Conservation (phyloP, 2,797 vertebrate species). For the Eulemur rubriventer region DNA sequence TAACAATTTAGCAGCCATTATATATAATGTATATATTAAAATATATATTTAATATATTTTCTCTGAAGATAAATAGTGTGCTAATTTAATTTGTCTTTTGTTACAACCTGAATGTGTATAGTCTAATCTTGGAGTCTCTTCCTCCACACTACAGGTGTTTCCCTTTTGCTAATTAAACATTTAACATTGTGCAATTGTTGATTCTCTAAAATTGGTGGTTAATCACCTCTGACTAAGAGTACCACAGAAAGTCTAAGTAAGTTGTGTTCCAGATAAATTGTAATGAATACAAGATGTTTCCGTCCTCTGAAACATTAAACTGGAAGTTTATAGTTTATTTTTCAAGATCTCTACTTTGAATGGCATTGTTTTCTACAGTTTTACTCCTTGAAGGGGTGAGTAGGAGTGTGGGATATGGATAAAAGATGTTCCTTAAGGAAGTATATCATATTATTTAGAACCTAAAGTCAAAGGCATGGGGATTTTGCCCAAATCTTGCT, state of each 20-base stretch:
- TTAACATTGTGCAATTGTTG: conserved; percentile 74
- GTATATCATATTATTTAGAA: neutral
- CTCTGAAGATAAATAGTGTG: conserved; percentile 79
- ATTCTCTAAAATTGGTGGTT: conserved; percentile 69
- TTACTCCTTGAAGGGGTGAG: conserved; percentile 36
- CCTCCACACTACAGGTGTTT: conserved; percentile 87
- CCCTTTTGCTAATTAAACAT: conserved; percentile 86
- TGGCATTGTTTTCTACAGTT: neutral
- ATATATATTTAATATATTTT: conserved; percentile 60
- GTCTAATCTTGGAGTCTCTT: conserved; percentile 84
- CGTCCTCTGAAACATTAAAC: neutral
- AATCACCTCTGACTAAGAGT: conserved; percentile 72
- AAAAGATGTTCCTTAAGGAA: neutral
- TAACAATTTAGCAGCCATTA: conserved; percentile 73
- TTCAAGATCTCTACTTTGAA: conserved; percentile 34
- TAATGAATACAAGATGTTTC: conserved; percentile 56
- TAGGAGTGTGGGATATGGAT: neutral
- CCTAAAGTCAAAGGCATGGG: neutral
- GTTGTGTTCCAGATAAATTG: conserved; percentile 63
- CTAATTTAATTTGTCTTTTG: conserved; percentile 85
- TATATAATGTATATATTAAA: too few species aligned
- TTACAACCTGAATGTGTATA: conserved; percentile 81
- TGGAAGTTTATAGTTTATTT: conserved; percentile 27
- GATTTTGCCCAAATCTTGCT: conserved; percentile 10
- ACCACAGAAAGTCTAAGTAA: conserved; percentile 72